A percentile compares a stretch with the other conserved stretches of the same genome.
Conservation (phyloP, 2,113 vertebrate genomes). For the Podilymbus podiceps region DNA sequence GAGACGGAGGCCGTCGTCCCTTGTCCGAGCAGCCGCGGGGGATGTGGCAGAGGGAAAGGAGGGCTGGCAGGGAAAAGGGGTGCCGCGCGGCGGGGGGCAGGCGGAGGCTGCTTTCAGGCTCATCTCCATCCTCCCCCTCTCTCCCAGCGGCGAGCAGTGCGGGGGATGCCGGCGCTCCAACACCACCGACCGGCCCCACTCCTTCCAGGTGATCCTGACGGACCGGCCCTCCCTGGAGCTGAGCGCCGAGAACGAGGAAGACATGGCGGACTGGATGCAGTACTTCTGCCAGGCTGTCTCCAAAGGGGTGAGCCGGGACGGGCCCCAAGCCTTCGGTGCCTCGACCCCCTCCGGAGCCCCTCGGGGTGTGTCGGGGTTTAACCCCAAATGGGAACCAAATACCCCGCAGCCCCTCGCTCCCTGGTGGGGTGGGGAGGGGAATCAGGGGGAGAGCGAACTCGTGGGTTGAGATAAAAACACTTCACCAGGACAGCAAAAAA, state of each 20-base stretch:
- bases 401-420: too few relatives aligned
- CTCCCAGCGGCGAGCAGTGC: constrained; percentile 90
- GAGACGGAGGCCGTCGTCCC: not conserved
- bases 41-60: fast-evolving
- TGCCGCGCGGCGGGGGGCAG: not conserved
- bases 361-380: too few relatives aligned
- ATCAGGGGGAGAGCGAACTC: too few relatives aligned
- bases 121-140: constrained; percentile 27
- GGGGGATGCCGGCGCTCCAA: constrained; percentile 93
- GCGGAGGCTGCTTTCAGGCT: not conserved
- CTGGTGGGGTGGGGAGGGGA: too few relatives aligned
- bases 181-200: constrained; percentile 88
- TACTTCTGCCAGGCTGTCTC: constrained; percentile 95
- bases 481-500: too few relatives aligned
- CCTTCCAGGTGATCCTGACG: constrained; percentile 92
- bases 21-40: not conserved
- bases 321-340: fast-evolving
- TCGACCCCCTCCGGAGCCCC: too few relatives aligned
- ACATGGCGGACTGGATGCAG: constrained; percentile 98
- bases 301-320: constrained; percentile 84
- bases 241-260: constrained; percentile 86
- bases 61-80: not conserved
- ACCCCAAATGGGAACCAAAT: too few relatives aligned
- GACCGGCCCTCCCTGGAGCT: constrained; percentile 92
- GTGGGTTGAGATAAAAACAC: too few relatives aligned